Evolutionary conservation across 2,888 invertebrate species (phyloP).

Genomic region (Pachycephus smyrnensis): DNA sequence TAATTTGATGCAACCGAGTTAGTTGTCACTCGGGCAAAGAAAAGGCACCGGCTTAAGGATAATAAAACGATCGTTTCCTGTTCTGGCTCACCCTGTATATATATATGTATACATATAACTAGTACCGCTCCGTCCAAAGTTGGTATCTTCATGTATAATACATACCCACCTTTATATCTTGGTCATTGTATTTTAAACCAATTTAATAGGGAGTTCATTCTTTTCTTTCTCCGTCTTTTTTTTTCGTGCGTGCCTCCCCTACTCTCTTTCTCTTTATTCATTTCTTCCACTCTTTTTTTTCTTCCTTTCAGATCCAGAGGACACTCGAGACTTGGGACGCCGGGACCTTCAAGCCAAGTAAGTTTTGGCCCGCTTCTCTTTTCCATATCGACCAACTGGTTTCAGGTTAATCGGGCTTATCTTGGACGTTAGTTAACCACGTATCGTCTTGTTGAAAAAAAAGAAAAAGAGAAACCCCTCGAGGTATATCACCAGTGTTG

Average conservation of each 20-base stretch:
- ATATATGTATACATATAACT: constrained; percentile 15
- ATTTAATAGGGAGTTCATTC: constrained; percentile 29
- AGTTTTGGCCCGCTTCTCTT: constrained; percentile 34
- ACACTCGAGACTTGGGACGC: constrained; percentile 59
- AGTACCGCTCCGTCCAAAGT: constrained; percentile 11
- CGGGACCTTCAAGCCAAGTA: constrained; percentile 56
- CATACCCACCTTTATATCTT: constrained; percentile 33
- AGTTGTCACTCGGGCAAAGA: constrained; percentile 4
- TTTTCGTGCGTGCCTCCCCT: neutral
- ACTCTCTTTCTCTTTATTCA: neutral
- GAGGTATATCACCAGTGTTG: neutral
- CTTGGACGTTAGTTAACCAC: neutral
- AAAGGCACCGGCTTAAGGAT: constrained; percentile 2
- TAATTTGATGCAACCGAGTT: neutral
- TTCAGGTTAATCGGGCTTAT: neutral
- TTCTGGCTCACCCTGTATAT: neutral
- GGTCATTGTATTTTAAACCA: constrained; percentile 45
- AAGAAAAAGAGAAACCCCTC: neutral
- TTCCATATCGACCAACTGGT: neutral
- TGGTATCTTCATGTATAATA: constrained; percentile 37
- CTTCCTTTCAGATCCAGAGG: constrained; percentile 56
- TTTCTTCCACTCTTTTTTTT: constrained; percentile 27
- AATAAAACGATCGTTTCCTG: constrained; percentile 13
- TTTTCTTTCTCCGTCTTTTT: neutral
- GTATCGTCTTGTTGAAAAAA: neutral